Percentiles rank a stretch among this genome's conserved stretches.
Conservation (phyloP, 2,113 vertebrate species). For the Pluvianellus socialis region DNA sequence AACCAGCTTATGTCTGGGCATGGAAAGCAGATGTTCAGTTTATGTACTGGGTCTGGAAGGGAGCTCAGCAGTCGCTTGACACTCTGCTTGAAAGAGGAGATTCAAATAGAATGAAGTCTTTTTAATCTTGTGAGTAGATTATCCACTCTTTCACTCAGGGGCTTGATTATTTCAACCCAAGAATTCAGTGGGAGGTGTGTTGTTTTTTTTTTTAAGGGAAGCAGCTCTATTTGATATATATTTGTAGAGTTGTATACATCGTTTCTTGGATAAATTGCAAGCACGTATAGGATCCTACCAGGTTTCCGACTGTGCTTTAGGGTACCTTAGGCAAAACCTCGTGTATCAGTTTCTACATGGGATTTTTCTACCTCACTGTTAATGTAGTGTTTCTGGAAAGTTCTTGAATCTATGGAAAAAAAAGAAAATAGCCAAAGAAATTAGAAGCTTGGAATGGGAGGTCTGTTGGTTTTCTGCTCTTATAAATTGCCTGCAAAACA, state of each 20-base stretch:
- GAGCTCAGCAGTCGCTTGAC: background rate
- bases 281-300: background rate
- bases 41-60: background rate
- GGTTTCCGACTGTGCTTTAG: background rate
- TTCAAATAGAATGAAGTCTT: background rate
- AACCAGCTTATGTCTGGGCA: background rate
- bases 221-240: background rate
- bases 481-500: background rate
- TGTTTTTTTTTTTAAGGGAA: background rate
- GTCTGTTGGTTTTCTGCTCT: background rate
- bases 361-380: background rate
- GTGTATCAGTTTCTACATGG: background rate
- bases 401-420: background rate
- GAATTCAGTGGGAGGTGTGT: background rate
- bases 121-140: background rate
- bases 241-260: fast-evolving
- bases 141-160: background rate
- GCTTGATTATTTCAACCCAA: background rate
- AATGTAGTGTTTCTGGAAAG: background rate
- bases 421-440: background rate
- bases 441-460: background rate
- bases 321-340: background rate
- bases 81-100: background rate
- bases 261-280: background rate
- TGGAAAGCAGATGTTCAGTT: background rate